These are phyloP conservation scores for Bembecia ichneumoniformis DNA, from an alignment of 2,888 invertebrate genomes.

Conservation along the genomic window DNA sequence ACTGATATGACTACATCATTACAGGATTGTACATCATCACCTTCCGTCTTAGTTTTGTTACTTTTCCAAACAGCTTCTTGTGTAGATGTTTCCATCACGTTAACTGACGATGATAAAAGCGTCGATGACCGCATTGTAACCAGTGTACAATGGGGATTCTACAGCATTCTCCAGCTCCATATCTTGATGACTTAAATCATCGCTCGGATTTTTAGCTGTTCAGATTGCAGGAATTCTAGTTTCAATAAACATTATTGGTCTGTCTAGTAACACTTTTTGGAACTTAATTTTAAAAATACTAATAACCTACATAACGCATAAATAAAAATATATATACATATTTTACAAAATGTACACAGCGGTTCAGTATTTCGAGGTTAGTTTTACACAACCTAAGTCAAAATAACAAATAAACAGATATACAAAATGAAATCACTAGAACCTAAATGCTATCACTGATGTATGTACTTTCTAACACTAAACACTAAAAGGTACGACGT, in stretches of 20 bases:
- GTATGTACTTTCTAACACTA: too few relatives aligned
- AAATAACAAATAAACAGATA: too few relatives aligned
- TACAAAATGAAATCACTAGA: neutral
- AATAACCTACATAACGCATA: too few relatives aligned
- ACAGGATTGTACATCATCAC: slow-evolving; percentile 75
- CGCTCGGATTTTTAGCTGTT: slow-evolving; percentile 20
- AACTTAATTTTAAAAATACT: too few relatives aligned
- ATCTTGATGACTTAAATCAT: slow-evolving; percentile 53
- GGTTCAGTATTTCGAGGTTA: too few relatives aligned
- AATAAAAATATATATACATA: too few relatives aligned
- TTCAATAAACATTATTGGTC: too few relatives aligned
- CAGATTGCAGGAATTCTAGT: slow-evolving; percentile 13
- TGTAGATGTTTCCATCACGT: slow-evolving; percentile 42
- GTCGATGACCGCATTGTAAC: slow-evolving; percentile 27
- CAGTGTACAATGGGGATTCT: slow-evolving; percentile 20
- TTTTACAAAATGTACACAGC: too few relatives aligned
- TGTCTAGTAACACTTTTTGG: too few relatives aligned
- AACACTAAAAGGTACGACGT: slow-evolving; percentile 3
- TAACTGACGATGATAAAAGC: slow-evolving; percentile 27
- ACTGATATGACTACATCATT: slow-evolving; percentile 70
- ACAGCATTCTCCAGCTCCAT: slow-evolving; percentile 61
- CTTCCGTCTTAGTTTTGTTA: slow-evolving; percentile 33
- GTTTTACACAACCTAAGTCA: too few relatives aligned
- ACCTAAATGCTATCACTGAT: neutral
- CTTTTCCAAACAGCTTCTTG: slow-evolving; percentile 39